Evolutionary conservation across 2,888 invertebrate genomes (phyloP), one percentile per base, ranked within the genome.

Genomic region (Automeris io): DNA sequence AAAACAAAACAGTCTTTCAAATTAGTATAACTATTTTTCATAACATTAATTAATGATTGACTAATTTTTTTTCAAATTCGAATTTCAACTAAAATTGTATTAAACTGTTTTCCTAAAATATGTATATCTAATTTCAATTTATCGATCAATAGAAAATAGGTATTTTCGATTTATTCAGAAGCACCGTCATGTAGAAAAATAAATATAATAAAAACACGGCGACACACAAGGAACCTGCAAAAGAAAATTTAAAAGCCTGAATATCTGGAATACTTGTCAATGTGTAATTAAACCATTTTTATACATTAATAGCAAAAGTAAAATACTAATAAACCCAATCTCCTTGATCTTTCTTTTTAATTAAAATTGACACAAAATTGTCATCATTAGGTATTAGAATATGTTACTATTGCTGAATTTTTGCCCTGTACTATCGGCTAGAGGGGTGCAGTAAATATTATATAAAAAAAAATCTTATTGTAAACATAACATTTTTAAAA

Each of bases 221-320:
- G 62, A 44, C 47, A 42, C 58, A 54, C 56, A 50, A 46, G 54
- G 46, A 49, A 64, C 67, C 68, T 68, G 69, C 50, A 67, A 68
- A 68, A 63, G 57, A 63, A 66, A 68, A 65, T 57, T 57, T 47
- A 39, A 47, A 39, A 42, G 42, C 66, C 58, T 65, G 61, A 65
- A 43, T 63, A 41, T 49, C 44, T 45, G n/a, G 38, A 37, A 26
- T n/a, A n/a, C n/a, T n/a, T n/a, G n/a, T n/a, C n/a, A n/a, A n/a
- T n/a, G n/a, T n/a, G n/a, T n/a, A n/a, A n/a, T n/a, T n/a, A n/a
- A n/a, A n/a, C n/a, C n/a, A n/a, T 9, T 5, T 8, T 9, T 35
- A 8, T 12, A n/a, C 4, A 1, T 16, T 16, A 3, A 16, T 31
- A 18, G 13, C 13, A 16, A 1, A 3, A 12, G 13, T 25, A 12